Conservation (phyloP, 2,797 vertebrate genomes). For the Platyrinchus mystaceus region DNA sequence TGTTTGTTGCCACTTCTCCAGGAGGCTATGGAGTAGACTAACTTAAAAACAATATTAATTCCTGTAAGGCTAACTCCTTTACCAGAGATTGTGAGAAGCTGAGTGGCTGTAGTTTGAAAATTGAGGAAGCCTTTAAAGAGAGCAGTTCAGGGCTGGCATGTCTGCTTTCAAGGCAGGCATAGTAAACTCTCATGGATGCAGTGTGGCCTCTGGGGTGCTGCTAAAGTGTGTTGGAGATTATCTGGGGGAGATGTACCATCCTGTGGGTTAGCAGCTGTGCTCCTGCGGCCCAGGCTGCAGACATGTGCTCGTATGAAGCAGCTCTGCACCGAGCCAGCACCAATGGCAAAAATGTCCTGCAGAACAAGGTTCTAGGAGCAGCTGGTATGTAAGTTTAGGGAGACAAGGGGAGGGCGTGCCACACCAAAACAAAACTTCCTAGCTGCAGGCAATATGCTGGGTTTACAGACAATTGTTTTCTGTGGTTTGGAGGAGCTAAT, state of each 20-base stretch:
- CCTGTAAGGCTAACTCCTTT: not conserved
- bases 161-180: not conserved
- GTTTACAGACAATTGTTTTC: not conserved
- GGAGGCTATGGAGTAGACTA: not conserved
- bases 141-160: not conserved
- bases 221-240: not conserved
- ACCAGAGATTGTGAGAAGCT: not conserved
- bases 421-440: not conserved
- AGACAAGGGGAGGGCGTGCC: not conserved
- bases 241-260: not conserved
- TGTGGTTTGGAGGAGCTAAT: not conserved
- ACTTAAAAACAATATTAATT: not conserved
- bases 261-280: not conserved
- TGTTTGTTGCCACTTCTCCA: not conserved
- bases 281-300: not conserved
- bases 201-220: not conserved
- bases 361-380: not conserved
- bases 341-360: not conserved
- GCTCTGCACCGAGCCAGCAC: not conserved
- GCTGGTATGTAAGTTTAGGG: not conserved
- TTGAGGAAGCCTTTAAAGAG: not conserved
- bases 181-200: not conserved
- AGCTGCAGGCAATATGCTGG: not conserved
- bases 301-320: accelerated
- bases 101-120: not conserved